Evolutionary conservation across 2,113 vertebrate species (phyloP).

Genomic region (Hyperopisus bebe): DNA sequence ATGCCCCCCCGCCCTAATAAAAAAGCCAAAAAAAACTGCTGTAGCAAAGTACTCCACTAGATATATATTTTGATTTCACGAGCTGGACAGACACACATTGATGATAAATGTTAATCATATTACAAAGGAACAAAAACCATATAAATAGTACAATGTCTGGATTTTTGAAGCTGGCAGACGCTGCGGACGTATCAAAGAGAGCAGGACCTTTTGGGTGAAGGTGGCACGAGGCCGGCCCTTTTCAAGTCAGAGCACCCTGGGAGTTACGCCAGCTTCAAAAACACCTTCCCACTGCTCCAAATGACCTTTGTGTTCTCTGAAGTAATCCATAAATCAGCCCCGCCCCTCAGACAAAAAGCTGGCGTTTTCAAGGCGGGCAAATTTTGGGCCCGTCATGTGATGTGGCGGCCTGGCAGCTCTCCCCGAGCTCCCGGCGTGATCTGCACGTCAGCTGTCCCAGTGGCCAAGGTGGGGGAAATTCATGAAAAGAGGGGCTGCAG

Average conservation of each 20-base stretch:
- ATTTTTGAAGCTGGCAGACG: not conserved
- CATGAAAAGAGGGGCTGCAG: not conserved
- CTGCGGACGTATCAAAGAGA: conserved; percentile 33
- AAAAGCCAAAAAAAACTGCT: not conserved
- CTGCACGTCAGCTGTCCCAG: not conserved
- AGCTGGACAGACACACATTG: not conserved
- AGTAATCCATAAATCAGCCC: conserved; percentile 36
- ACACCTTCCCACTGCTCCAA: conserved; percentile 50
- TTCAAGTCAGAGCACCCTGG: conserved; percentile 50
- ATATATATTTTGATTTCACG: not conserved
- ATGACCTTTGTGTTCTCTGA: conserved; percentile 65
- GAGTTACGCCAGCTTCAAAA: conserved; percentile 47
- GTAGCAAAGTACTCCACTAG: not conserved
- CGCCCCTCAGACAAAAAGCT: not conserved
- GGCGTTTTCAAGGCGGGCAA: not conserved
- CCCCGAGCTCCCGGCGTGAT: not conserved
- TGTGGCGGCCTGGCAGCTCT: not conserved
- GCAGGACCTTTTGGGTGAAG: conserved; percentile 36
- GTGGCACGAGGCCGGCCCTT: conserved; percentile 27
- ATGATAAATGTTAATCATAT: not conserved
- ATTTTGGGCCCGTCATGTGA: not conserved
- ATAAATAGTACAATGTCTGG: not conserved
- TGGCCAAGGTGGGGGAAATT: not conserved
- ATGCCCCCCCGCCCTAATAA: not conserved
- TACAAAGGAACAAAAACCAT: conserved; percentile 7